These are phyloP conservation scores for Sorex araneus DNA, from an alignment of 2,113 vertebrate species.

Conservation along the genomic window DNA sequence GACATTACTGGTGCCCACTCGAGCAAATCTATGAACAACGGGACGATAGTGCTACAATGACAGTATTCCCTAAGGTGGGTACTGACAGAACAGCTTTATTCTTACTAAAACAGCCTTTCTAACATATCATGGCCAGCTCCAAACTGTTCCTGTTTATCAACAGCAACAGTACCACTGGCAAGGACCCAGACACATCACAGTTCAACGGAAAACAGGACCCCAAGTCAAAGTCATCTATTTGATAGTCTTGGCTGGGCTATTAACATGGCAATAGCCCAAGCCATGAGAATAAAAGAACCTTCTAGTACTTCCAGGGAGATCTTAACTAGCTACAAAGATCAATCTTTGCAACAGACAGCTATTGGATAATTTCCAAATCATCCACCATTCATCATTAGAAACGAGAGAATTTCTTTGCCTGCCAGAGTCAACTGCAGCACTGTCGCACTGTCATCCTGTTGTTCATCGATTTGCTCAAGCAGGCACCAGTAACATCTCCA, in stretches of 20 bases:
- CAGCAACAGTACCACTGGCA: background rate
- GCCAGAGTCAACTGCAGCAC: constrained; percentile 41
- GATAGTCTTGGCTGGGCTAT: background rate
- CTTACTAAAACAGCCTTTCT: background rate
- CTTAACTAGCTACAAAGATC: background rate
- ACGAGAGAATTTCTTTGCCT: background rate
- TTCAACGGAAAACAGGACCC: background rate
- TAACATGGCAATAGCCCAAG: constrained; percentile 13
- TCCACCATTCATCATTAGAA: constrained; percentile 28
- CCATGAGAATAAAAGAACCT: constrained; percentile 31
- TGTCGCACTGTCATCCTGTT: no score
- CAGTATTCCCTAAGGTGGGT: no score
- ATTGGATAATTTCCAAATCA: constrained; percentile 17
- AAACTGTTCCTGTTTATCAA: background rate
- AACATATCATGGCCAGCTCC: background rate
- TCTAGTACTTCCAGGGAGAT: background rate
- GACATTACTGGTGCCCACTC: no score
- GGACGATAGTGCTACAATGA: no score
- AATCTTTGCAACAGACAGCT: constrained; percentile 12
- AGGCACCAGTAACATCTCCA: no score
- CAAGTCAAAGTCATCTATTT: background rate
- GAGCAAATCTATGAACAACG: no score
- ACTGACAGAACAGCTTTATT: background rate
- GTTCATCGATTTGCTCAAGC: no score
- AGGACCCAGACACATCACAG: background rate